Evolutionary conservation across 2,797 vertebrate genomes (phyloP).

Genomic region (Molossus molossus): DNA sequence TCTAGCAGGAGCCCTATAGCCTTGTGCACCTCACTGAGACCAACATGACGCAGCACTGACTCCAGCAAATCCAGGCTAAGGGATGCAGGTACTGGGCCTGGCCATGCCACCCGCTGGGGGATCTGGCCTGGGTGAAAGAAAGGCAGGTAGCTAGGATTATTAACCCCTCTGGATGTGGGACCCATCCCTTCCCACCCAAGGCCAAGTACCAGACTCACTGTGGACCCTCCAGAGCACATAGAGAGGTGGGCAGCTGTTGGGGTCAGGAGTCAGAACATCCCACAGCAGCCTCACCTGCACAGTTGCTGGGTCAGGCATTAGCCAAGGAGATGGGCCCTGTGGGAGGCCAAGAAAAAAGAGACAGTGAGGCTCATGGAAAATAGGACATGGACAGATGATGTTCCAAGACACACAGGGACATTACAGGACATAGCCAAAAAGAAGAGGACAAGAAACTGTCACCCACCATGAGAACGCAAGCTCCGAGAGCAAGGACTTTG

Average conservation of each 20-base stretch:
- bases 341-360: background rate
- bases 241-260: constrained; percentile 94
- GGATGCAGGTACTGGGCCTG: constrained; percentile 87
- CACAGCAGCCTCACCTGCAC: constrained; percentile 94
- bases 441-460: background rate
- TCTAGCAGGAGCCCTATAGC: constrained; percentile 94
- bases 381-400: background rate
- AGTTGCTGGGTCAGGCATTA: constrained; percentile 83
- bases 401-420: background rate
- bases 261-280: constrained; percentile 95
- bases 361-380: background rate
- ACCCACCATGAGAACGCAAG: background rate
- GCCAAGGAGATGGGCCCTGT: constrained; percentile 73
- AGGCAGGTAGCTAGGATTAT: background rate
- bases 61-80: constrained; percentile 93
- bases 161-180: background rate
- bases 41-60: constrained; percentile 94
- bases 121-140: constrained; percentile 88
- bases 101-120: constrained; percentile 81
- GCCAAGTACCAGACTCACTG: constrained; percentile 90
- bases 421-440: background rate
- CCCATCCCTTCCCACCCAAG: background rate
- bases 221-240: constrained; percentile 96
- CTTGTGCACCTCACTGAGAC: constrained; percentile 96
- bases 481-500: background rate